phyloP scores from a whole-genome alignment of 2,797 vertebrate genomes.

The Gila robusta region DNA sequence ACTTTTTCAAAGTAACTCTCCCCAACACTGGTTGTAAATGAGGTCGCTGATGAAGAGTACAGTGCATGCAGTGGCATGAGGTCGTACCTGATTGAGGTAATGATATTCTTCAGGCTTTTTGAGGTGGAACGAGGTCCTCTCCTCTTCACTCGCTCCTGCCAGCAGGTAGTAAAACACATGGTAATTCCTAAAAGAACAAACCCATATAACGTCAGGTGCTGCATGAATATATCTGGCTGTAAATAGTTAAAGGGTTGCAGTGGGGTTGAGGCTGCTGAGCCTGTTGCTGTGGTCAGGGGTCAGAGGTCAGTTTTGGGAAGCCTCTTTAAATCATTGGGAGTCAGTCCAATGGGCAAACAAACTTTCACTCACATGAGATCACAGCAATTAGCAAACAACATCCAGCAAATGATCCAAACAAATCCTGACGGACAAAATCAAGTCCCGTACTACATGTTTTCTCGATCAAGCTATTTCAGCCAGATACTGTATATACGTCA shows the following conservation, averaged over 20 bases:
- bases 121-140: conserved; percentile 92
- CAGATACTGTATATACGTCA: background rate
- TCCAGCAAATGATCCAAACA: background rate
- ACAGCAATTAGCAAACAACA: background rate
- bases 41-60: too few species aligned
- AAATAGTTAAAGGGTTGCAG: background rate
- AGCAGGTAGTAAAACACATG: conserved; percentile 99
- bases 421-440: background rate
- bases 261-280: background rate
- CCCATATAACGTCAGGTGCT: conserved; percentile 15
- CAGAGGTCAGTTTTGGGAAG: background rate
- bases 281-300: background rate
- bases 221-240: background rate
- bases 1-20: too few species aligned
- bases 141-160: conserved; percentile 95
- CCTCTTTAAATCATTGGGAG: background rate
- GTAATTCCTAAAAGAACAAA: conserved; percentile 87
- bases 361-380: background rate
- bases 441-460: background rate
- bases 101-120: conserved; percentile 95
- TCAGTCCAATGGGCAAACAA: background rate
- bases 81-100: conserved; percentile 96
- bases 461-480: background rate
- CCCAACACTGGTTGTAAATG: too few species aligned
- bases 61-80: background rate